Evolutionary conservation across 2,113 vertebrate species (phyloP).

Genomic region (Jaculus jaculus): DNA sequence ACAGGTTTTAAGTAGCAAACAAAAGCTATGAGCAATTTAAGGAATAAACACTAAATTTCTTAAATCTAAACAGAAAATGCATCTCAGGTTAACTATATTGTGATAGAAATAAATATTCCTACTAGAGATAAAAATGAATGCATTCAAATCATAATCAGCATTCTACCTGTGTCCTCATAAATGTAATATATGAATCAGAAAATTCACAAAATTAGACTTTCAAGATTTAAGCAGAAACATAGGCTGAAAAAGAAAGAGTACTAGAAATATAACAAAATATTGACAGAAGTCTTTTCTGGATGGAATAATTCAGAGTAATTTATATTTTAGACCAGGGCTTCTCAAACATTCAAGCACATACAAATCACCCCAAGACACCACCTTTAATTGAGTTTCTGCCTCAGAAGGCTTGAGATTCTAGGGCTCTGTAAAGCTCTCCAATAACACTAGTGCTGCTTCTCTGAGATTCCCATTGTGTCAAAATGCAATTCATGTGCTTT

Average conservation of each 20-base stretch:
- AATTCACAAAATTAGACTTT: constrained; percentile 9
- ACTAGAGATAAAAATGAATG: neutral
- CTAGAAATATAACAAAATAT: neutral
- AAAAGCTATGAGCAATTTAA: constrained; percentile 13
- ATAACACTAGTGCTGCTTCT: rapidly evolving
- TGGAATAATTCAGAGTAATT: neutral
- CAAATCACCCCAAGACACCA: neutral
- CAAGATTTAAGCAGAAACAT: neutral
- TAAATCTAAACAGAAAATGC: constrained; percentile 31
- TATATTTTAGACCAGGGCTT: neutral
- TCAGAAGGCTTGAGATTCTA: neutral
- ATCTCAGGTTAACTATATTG: neutral
- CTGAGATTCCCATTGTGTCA: neutral
- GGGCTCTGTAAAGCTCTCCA: neutral
- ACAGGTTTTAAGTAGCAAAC: neutral
- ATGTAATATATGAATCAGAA: neutral
- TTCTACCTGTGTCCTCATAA: neutral
- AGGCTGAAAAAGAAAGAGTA: neutral
- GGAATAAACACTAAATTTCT: neutral
- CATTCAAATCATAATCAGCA: neutral
- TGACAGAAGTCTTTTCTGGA: neutral
- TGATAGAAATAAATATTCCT: neutral
- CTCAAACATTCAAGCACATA: neutral
- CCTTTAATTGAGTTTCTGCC: neutral
- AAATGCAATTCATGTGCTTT: neutral